Base-by-base conservation (phyloP, 2,888 invertebrate genomes). In the Spatulosminthurus flaviceps region DNA sequence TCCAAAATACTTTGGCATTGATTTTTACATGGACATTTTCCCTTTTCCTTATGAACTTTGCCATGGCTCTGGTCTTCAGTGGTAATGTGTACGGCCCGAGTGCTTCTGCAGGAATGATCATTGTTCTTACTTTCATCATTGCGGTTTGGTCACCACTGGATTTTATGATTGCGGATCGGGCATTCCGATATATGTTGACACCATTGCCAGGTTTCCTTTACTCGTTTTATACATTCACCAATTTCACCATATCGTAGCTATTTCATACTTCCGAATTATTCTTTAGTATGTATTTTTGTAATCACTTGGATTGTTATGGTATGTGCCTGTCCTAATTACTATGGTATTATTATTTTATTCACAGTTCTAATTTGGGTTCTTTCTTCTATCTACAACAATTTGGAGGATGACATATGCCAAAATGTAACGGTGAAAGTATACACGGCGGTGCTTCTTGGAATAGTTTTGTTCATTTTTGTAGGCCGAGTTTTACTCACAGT, bases 131-230 rank as follows among this genome's bases (percentile, higher is more conserved):
- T n/a, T 80, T 74, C 26, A 0, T 77, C 43, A 26, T 80, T 28
- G 80, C 80, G 19, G 42, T 78, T 67, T 73, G 67, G 51, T 29
- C 77, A 13, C 80, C 80, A 0, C 22, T 80, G 26, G 80, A 80
- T 43, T n/a, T 74, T 0, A 76, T 80, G 67, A 21, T 78, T 5
- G 77, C 67, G 67, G 80, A 80, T 29, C 72, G 73, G 61, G 1
- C 67, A 11, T 73, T 78, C 26, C 0, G 80, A 28, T 80, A 80
- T 28, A 64, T 80, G 69, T 19, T 73, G 0, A 28, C 74, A 29
- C 80, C 80, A 9, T 69, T 43, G 22, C 5, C 66, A 24, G 80
- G 80, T 80, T 34, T 34, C 5, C 5, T 34, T 34, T 34, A 34
- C 34, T 34, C n/a, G n/a, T n/a, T n/a, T n/a, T n/a, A n/a, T n/a